A percentile compares a stretch with the other conserved stretches of the same genome.
Evolutionary conservation across 2,113 vertebrate species (phyloP).

Genomic region (Tichodroma muraria): DNA sequence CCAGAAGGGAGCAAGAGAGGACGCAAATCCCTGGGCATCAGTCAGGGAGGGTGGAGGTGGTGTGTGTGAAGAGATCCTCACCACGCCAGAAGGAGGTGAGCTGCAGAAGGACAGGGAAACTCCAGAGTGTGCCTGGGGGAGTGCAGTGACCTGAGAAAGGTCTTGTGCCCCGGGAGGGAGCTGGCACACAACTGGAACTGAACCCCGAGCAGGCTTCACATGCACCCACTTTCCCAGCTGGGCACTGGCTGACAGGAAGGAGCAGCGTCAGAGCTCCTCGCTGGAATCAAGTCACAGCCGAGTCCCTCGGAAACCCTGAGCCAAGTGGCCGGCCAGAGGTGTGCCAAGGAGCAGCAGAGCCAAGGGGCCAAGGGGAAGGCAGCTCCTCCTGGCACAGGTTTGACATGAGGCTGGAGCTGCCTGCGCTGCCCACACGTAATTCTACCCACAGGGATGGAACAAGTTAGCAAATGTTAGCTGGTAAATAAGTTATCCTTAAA

Average conservation of each 20-base stretch:
- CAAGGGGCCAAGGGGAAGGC: background rate
- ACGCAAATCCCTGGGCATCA: background rate
- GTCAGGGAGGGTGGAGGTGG: fast-evolving
- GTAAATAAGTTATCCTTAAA: background rate
- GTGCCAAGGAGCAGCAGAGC: background rate
- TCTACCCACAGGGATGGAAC: background rate
- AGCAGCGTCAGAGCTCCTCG: background rate
- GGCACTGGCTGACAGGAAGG: background rate
- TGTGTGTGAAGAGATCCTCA: background rate
- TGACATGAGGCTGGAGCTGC: background rate
- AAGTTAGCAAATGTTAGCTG: background rate
- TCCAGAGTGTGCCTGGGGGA: background rate
- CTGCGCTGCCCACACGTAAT: background rate
- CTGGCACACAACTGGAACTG: too few species aligned
- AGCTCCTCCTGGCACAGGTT: background rate
- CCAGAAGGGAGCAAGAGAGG: background rate
- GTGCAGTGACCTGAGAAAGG: fast-evolving
- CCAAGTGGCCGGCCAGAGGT: background rate
- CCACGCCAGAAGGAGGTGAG: background rate
- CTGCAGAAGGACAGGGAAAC: background rate
- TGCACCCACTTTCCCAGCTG: fast-evolving
- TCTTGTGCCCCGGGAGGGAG: fast-evolving
- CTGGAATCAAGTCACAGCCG: background rate
- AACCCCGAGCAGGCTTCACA: background rate
- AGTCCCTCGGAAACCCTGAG: background rate